phyloP scores from a whole-genome alignment of 2,888 invertebrate species.

The Philopedon plagiatum region DNA sequence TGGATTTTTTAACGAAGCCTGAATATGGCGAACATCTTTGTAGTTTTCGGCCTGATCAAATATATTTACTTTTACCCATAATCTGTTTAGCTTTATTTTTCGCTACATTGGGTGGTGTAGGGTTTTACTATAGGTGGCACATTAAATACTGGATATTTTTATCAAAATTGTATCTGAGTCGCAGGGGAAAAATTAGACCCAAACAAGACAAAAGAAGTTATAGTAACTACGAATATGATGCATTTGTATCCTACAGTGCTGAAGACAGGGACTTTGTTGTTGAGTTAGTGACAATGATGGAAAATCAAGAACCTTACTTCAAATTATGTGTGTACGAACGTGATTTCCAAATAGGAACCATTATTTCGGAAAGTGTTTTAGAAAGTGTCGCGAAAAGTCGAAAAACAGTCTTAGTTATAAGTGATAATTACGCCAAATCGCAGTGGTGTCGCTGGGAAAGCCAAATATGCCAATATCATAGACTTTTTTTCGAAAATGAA shows the following conservation, averaged over 20 bases:
- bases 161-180: conserved; percentile 71
- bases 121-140: conserved; percentile 68
- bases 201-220: conserved; percentile 58
- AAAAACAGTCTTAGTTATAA: conserved; percentile 77
- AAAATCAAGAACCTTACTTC: conserved; percentile 73
- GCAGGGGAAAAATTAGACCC: conserved; percentile 62
- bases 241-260: conserved; percentile 75
- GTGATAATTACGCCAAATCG: conserved; percentile 78
- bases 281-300: conserved; percentile 74
- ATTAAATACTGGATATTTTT: conserved; percentile 73
- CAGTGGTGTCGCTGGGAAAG: conserved; percentile 84
- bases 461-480: conserved; percentile 77
- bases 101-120: conserved; percentile 67
- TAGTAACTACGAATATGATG: conserved; percentile 71
- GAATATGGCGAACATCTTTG: conserved; percentile 50
- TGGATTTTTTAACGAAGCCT: conserved; percentile 53
- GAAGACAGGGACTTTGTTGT: conserved; percentile 76
- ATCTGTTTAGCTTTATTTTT: conserved; percentile 66
- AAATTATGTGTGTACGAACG: conserved; percentile 80
- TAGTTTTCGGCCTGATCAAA: conserved; percentile 20
- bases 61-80: conserved; percentile 49
- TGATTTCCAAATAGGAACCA: conserved; percentile 77
- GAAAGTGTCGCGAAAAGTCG: conserved; percentile 76
- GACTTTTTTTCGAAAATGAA: conserved; percentile 73
- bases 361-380: conserved; percentile 77